Evolutionary conservation across 1,140 invertebrate species (phyloP), one percentile per base, ranked within the genome.

Genomic region (Ctenoplectra terminalis): DNA sequence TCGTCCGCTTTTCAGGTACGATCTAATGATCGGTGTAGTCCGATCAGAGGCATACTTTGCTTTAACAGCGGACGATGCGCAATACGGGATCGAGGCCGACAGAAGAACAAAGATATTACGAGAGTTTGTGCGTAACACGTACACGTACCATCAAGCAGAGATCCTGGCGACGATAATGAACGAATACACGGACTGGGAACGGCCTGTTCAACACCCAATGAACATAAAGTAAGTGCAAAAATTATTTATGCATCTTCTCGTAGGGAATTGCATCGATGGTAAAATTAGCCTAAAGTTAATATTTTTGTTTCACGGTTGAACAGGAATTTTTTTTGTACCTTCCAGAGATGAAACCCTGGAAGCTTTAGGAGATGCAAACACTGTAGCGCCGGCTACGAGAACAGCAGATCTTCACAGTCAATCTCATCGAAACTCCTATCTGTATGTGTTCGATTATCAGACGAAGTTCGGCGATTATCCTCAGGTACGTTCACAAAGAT

Each of bases 121-220:
- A 60, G 98, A 98, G 34, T 98, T 99, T 89, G 97, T 98, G 37
- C 95, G 98, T 58, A 99, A 99, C 93, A 97, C 98, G 13, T 99
- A 98, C 94, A 97, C 96, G 90, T 98, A 96, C 92, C 97, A 98
- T 92, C 94, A 97, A 56, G 96, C 96, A 9, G 97, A 98, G 93
- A 98, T 98, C 86, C 94, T 97, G 52, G 97, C 97, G 3, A 97
- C 97, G 13, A 97, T 98, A 87, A 97, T 99, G 84, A 99, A 99
- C 93, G 98, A 99, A 91, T 99, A 99, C 93, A 99, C 98, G 4
- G 98, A 99, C 92, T 99, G 98, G 98, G 98, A 99, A 90, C 95
- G 97, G 85, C 98, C 98, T 4, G 96, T 98, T 13, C 97, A 98
- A 90, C 98, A 99, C 95, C 98, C 98, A 37, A 97, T 98, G 85